Evolutionary conservation across 1,140 invertebrate genomes (phyloP).

Genomic region (Drosophila auraria): DNA sequence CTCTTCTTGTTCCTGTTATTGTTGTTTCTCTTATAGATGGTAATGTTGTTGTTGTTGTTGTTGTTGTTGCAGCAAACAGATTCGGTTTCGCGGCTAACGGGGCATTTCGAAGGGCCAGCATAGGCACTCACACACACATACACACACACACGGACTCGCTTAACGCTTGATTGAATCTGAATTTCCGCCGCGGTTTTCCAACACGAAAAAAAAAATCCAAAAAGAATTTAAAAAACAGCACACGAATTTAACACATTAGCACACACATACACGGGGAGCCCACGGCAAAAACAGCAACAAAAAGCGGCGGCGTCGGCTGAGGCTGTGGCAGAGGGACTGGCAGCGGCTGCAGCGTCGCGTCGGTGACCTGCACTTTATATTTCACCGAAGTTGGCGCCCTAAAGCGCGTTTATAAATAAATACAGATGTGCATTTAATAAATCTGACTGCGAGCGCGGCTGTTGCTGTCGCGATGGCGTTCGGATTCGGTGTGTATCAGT

Average conservation of each 20-base stretch:
- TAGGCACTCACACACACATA: slow-evolving; percentile 32
- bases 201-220: slow-evolving; percentile 42
- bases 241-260: slow-evolving; percentile 20
- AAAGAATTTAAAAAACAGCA: slow-evolving; percentile 45
- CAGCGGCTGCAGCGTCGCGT: slow-evolving; percentile 14
- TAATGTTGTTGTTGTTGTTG: background rate
- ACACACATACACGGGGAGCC: slow-evolving; percentile 36
- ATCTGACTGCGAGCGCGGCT: slow-evolving; percentile 46
- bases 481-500: too few relatives aligned
- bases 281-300: slow-evolving; percentile 31
- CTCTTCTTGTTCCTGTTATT: slow-evolving; percentile 4
- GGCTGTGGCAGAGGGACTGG: background rate
- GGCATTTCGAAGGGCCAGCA: slow-evolving; percentile 68
- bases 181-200: slow-evolving; percentile 28
- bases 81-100: slow-evolving; percentile 43
- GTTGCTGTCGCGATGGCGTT: slow-evolving; percentile 30
- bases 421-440: slow-evolving; percentile 69
- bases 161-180: slow-evolving; percentile 79
- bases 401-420: slow-evolving; percentile 76
- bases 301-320: slow-evolving; percentile 28
- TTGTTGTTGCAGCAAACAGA: slow-evolving; percentile 36
- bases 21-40: background rate
- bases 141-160: slow-evolving; percentile 27
- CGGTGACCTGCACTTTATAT: slow-evolving; percentile 47
- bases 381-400: slow-evolving; percentile 28